Conservation (phyloP, 2,113 vertebrate genomes). For the Limnothrissa miodon region DNA sequence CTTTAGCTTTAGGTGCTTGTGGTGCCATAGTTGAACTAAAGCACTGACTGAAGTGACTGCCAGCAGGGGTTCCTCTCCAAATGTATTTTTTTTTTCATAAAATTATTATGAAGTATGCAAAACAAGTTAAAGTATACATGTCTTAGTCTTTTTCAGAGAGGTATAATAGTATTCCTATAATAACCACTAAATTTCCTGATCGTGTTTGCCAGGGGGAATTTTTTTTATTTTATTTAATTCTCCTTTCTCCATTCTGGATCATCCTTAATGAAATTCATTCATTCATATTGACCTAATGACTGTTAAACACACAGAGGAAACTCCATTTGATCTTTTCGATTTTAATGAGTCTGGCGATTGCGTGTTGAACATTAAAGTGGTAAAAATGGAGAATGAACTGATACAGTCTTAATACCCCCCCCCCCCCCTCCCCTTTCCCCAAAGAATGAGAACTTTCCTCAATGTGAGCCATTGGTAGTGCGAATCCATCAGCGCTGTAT, state of each 20-base stretch:
- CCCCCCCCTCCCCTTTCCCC: too few relatives aligned
- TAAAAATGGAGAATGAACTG: neutral
- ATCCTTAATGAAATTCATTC: conserved; percentile 13
- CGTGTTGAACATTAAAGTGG: conserved; percentile 66
- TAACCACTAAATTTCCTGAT: conserved; percentile 8
- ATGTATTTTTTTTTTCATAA: neutral
- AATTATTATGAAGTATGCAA: neutral
- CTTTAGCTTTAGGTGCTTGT: neutral
- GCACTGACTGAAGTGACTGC: neutral
- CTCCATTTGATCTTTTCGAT: neutral
- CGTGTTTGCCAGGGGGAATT: neutral
- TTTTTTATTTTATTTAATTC: neutral
- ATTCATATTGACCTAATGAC: conserved; percentile 12
- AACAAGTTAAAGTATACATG: neutral
- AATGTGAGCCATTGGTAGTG: neutral
- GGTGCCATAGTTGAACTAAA: neutral
- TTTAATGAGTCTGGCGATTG: neutral
- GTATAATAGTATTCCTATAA: neutral
- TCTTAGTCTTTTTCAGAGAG: neutral
- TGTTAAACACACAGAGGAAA: conserved; percentile 12
- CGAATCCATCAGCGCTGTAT: neutral
- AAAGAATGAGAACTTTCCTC: neutral
- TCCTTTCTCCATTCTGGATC: conserved; percentile 6
- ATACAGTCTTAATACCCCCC: too few relatives aligned
- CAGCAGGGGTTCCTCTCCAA: neutral